Base-by-base conservation (phyloP, 2,888 invertebrate species). In the Athalia rosae region DNA sequence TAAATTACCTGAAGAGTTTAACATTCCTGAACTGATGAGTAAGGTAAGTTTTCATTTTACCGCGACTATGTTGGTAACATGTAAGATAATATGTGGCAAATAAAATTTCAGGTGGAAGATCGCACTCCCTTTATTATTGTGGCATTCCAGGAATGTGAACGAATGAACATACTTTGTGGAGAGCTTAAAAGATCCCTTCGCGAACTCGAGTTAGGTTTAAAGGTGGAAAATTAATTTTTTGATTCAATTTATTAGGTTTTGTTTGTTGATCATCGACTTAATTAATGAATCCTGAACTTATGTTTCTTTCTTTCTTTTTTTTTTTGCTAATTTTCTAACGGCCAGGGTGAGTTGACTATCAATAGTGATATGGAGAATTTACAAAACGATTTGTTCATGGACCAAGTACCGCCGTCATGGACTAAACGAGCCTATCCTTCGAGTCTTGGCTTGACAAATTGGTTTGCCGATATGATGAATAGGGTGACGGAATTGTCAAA, bases 71-170 rank as follows among this genome's bases (percentile, higher is more conserved):
- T 28, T 28, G 28, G 28, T 28, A 28, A 15, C 28, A 13, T 59
- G 47, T 59, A 4, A 7, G 58, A 9, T n/a, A 47, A 6, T 41
- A 58, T 56, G 4, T 45, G 11, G 9, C n/a, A 11, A 61, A 28
- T 61, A 50, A 53, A 9, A 4, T 66, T 47, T 15, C 69, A 88
- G 89, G 81, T 94, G 4, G 98, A 98, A 89, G 98, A 98, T 85
- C 92, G 95, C 80, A 97, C 96, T 3, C 98, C 98, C 0, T 99
- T 94, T 88, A 95, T 96, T 0, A 97, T 98, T 74, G 98, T 98
- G 0, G 96, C 96, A 0, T 93, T 97, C 84, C 97, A 98, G 90
- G 98, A 99, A 90, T 97, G 97, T 89, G 98, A 98, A 89, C 92
- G 98, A 61, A 98, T 98, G 98, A 98, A 98, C 89, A 92, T 92